These are phyloP conservation scores for Psittacula derbiana DNA, from an alignment of 2,797 vertebrate species.

Conservation along the genomic window DNA sequence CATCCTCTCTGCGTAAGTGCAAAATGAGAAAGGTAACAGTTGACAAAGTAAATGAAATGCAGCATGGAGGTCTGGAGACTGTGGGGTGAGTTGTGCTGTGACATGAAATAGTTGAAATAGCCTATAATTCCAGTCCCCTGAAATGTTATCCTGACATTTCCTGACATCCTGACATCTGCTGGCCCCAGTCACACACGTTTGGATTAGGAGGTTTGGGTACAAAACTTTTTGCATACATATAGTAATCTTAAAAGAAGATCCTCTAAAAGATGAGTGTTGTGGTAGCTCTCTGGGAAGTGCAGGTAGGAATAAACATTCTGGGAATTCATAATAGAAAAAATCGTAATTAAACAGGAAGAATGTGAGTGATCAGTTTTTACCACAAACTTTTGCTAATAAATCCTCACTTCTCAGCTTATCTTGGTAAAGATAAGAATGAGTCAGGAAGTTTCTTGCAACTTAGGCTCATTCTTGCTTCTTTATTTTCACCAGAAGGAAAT, in stretches of 20 bases:
- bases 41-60: background rate
- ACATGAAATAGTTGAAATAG: background rate
- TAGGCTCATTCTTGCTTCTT: background rate
- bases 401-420: background rate
- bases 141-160: background rate
- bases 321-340: background rate
- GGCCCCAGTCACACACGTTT: rapidly evolving
- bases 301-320: background rate
- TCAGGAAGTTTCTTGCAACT: background rate
- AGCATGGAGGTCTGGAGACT: background rate
- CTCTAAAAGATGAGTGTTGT: background rate
- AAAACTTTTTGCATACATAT: background rate
- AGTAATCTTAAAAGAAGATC: background rate
- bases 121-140: background rate
- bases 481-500: background rate
- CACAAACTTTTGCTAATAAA: background rate
- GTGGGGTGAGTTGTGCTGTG: background rate
- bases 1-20: background rate
- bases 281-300: background rate
- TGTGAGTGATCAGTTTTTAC: background rate
- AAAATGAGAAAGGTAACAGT: background rate
- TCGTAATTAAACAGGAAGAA: background rate
- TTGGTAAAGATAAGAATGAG: background rate
- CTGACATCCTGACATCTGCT: background rate
- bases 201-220: background rate